phyloP scores from a whole-genome alignment of 2,797 vertebrate genomes.

The Urocyon cinereoargenteus region DNA sequence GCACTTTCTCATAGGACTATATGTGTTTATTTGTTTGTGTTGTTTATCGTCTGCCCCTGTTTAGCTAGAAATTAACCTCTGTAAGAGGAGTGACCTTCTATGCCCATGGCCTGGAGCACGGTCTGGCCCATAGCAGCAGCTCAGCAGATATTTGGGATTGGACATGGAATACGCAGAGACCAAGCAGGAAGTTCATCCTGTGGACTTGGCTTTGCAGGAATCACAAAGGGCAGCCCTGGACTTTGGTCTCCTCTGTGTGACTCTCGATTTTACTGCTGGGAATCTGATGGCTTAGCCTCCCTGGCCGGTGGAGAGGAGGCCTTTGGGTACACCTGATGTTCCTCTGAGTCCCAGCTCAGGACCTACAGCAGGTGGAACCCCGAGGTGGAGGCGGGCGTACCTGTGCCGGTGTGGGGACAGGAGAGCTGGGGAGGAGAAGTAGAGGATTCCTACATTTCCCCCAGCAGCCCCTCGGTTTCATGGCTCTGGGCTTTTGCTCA shows the following conservation, averaged over 20 bases:
- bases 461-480: not conserved
- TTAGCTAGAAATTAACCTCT: constrained; percentile 26
- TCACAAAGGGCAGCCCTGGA: not conserved
- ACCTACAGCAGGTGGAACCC: not conserved
- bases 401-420: not conserved
- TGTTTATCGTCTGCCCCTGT: not conserved
- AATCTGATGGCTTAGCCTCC: not conserved
- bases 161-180: not conserved
- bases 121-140: not conserved
- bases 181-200: not conserved
- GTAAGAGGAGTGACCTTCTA: not conserved
- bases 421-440: not conserved
- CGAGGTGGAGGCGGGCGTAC: not conserved
- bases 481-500: not conserved
- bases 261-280: not conserved
- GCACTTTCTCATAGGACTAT: not conserved
- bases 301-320: not conserved
- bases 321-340: not conserved
- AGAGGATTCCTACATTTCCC: not conserved
- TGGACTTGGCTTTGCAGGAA: not conserved
- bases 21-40: constrained; percentile 33
- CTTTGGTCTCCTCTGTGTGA: not conserved
- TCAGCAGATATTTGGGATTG: not conserved
- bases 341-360: not conserved
- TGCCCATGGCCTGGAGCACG: not conserved